Conservation (phyloP, 2,888 invertebrate species). For the Agonum fuliginosum region DNA sequence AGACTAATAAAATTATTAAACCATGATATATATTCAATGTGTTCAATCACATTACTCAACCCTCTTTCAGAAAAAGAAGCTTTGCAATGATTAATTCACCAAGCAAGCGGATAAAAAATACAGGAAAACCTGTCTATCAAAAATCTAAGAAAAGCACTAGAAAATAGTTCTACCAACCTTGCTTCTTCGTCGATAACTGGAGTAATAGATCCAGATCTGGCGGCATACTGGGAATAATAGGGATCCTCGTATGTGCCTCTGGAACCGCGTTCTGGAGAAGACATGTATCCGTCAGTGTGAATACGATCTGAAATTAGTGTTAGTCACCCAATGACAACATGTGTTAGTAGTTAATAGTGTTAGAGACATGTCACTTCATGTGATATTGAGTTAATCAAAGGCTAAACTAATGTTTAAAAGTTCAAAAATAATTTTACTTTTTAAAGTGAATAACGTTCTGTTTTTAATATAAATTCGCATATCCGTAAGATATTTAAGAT, state of each 20-base stretch:
- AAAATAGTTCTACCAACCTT: slow-evolving; percentile 74
- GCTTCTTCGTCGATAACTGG: slow-evolving; percentile 95
- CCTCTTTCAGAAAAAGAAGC: slow-evolving; percentile 8
- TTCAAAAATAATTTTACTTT: no score
- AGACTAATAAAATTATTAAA: no score
- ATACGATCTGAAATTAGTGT: slow-evolving; percentile 69
- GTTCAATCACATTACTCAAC: slow-evolving; percentile 30
- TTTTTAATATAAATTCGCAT: no score
- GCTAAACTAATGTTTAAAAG: no score
- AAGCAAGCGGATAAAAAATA: slow-evolving; percentile 36
- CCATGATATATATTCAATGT: slow-evolving; percentile 2
- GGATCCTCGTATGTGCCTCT: slow-evolving; percentile 89
- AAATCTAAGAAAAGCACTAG: no score
- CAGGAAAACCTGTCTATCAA: slow-evolving; percentile 1
- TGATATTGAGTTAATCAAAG: no score
- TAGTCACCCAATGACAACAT: slow-evolving; percentile 40
- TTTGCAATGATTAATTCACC: slow-evolving; percentile 30
- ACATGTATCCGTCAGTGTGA: slow-evolving; percentile 86
- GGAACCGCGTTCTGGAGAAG: slow-evolving; percentile 87
- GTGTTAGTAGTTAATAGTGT: not conserved
- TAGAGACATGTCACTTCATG: not conserved
- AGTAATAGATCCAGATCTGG: slow-evolving; percentile 84
- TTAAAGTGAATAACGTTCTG: no score
- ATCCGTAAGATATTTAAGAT: no score
- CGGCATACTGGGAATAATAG: slow-evolving; percentile 87